phyloP scores from a whole-genome alignment of 2,797 vertebrate genomes.

The Kryptopterus vitreolus region DNA sequence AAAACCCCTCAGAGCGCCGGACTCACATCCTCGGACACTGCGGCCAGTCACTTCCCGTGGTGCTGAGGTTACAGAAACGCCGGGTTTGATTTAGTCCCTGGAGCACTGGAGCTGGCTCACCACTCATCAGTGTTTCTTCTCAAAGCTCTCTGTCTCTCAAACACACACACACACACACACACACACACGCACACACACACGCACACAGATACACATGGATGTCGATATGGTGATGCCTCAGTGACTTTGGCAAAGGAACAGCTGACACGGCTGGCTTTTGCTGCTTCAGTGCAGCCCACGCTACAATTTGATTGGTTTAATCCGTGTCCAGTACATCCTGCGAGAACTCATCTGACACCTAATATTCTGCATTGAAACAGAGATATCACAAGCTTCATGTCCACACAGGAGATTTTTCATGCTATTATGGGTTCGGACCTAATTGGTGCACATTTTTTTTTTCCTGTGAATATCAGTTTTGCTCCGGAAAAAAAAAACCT shows the following conservation, averaged over 20 bases:
- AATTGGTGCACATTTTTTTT: slow-evolving; percentile 37
- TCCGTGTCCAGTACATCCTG: slow-evolving; percentile 32
- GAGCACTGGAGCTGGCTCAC: slow-evolving; percentile 54
- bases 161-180: not conserved
- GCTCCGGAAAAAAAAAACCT: not conserved
- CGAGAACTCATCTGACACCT: slow-evolving; percentile 46
- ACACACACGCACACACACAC: slow-evolving; percentile 20
- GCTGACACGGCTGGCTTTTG: slow-evolving; percentile 52
- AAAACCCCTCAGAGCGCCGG: slow-evolving; percentile 51
- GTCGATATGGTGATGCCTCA: slow-evolving; percentile 50
- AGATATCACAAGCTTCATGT: slow-evolving; percentile 36
- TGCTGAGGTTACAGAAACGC: slow-evolving; percentile 64
- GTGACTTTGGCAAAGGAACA: slow-evolving; percentile 47
- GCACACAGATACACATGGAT: slow-evolving; percentile 43
- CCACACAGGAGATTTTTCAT: slow-evolving; percentile 3
- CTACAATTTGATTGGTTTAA: slow-evolving; percentile 27
- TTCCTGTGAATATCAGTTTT: slow-evolving; percentile 7
- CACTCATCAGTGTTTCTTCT: slow-evolving; percentile 56
- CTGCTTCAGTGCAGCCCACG: slow-evolving; percentile 27
- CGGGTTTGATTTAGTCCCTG: slow-evolving; percentile 69
- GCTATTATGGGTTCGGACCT: slow-evolving; percentile 18
- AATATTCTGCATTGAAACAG: slow-evolving; percentile 25
- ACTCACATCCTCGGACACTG: slow-evolving; percentile 54
- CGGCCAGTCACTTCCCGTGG: slow-evolving; percentile 62
- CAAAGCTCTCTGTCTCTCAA: slow-evolving; percentile 18